phyloP scores from a whole-genome alignment of 1,140 invertebrate species.

The Scaptomyza hsui region DNA sequence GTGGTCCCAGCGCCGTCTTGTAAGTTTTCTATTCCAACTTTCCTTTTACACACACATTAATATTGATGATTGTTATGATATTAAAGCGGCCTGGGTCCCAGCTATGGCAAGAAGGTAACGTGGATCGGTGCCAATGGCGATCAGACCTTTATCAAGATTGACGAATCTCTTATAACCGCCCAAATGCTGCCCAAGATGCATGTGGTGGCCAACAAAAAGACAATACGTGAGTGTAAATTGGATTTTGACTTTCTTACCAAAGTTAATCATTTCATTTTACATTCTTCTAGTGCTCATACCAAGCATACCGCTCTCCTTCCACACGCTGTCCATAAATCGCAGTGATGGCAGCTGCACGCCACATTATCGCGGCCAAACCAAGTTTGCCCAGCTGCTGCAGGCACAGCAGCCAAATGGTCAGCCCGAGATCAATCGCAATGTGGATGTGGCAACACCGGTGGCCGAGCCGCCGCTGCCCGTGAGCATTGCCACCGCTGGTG shows the following conservation, averaged over 20 bases:
- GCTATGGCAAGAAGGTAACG: slow-evolving; percentile 92
- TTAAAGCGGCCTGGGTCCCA: slow-evolving; percentile 88
- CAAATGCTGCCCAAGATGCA: slow-evolving; percentile 93
- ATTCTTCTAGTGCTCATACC: slow-evolving; percentile 62
- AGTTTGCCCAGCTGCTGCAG: slow-evolving; percentile 85
- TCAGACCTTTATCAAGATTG: slow-evolving; percentile 97
- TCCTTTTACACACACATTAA: neutral
- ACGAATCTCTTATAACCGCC: slow-evolving; percentile 95
- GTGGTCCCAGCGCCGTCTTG: slow-evolving; percentile 91
- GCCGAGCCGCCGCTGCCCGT: slow-evolving; percentile 30
- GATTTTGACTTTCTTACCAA: neutral
- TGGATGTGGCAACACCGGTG: slow-evolving; percentile 52
- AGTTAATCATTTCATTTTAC: neutral
- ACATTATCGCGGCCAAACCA: slow-evolving; percentile 90
- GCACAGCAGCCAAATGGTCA: slow-evolving; percentile 42
- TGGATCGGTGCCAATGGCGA: slow-evolving; percentile 97
- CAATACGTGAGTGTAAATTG: slow-evolving; percentile 88
- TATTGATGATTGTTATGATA: too few relatives aligned
- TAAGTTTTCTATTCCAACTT: slow-evolving; percentile 38
- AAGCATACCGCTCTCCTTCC: slow-evolving; percentile 85
- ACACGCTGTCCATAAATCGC: slow-evolving; percentile 92
- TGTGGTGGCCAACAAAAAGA: slow-evolving; percentile 94
- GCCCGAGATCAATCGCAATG: slow-evolving; percentile 77
- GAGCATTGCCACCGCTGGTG: slow-evolving; percentile 45
- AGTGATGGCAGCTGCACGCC: slow-evolving; percentile 92